Evolutionary conservation across 1,140 invertebrate species (phyloP).

Genomic region (Aricia agestis): DNA sequence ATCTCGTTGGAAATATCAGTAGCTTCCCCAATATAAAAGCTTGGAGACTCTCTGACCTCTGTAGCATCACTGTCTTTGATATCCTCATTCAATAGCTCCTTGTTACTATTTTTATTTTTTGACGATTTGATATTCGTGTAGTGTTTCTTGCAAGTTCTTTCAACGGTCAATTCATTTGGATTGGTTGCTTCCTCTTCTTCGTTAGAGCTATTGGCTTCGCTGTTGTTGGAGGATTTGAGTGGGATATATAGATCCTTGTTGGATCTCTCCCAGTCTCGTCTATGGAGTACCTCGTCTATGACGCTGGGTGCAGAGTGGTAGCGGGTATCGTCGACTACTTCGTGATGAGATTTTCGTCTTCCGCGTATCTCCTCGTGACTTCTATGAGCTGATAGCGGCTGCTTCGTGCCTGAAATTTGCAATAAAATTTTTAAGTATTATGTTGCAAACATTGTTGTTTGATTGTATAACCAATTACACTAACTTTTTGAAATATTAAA

Average conservation of each 20-base stretch:
- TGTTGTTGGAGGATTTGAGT: conserved; percentile 37
- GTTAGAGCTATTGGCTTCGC: conserved; percentile 18
- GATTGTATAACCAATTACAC: not conserved
- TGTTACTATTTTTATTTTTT: conserved; percentile 35
- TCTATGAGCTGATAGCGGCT: conserved; percentile 51
- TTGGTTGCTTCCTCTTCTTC: conserved; percentile 11
- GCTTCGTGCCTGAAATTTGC: conserved; percentile 44
- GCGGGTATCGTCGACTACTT: conserved; percentile 36
- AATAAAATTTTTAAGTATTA: not conserved
- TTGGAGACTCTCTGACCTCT: conserved; percentile 24
- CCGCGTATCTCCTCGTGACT: conserved; percentile 63
- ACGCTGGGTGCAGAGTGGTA: conserved; percentile 68
- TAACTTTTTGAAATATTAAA: not conserved
- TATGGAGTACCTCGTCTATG: conserved; percentile 58
- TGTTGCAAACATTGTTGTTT: not conserved
- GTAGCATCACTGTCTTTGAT: conserved; percentile 55
- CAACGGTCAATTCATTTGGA: conserved; percentile 25
- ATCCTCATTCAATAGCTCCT: conserved; percentile 44
- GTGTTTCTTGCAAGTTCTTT: conserved; percentile 59
- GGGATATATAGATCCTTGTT: conserved; percentile 58
- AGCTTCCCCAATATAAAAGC: conserved; percentile 53
- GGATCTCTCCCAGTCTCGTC: conserved; percentile 65
- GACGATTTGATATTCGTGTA: conserved; percentile 65
- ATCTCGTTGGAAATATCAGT: conserved; percentile 23
- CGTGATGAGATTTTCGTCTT: conserved; percentile 49